Evolutionary conservation across 2,113 vertebrate genomes (phyloP), one percentile per base, ranked within the genome.

Genomic region (Microtus ochrogaster): DNA sequence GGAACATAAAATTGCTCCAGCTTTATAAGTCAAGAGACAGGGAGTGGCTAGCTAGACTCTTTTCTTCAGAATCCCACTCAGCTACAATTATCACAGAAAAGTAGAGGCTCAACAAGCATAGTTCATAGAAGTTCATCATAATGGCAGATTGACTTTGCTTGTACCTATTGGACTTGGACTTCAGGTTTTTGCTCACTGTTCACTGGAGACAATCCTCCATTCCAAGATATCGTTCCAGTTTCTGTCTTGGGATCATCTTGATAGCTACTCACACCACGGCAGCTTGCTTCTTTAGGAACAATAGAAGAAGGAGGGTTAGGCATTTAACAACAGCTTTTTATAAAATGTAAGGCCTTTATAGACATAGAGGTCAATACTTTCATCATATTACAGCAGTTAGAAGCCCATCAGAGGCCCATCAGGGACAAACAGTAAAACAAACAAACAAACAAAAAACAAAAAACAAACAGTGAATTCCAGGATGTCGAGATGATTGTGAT

Each of bases 401-500:
- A 92, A 61, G 13, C 3, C 58, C 66, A 63, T 90, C 74, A 66
- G 14, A 79, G 26, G 1, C 66, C 52, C 52, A 11, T 74, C 63
- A 61, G 4, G 7, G 14, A 36, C 28, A 77, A 26, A 30, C 5
- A 55, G 63, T 87, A 52, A 52, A 13, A 52, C n/a, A n/a, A 44
- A 44, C 44, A 44, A 44, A 44, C 44, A 44, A 44, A 44, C 4
- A 49, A 49, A 10, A 49, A 79, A n/a, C n/a, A 28, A 55, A 2
- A 52, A 39, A 87, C 2, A 2, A 17, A 16, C 65, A 13, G 21
- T 55, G 9, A 74, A 58, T 79, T 84, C n/a, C 11, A 72, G 16
- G 63, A 90, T 5, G 0, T 61, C 13, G 0, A 3, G 4, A 26
- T 63, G 6, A 72, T 65, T 24, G 0, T 21, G 3, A 2, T 3